Percentiles rank a stretch among this genome's conserved stretches.
phyloP scores from a whole-genome alignment of 2,113 vertebrate species.

The Oryzias javanicus region DNA sequence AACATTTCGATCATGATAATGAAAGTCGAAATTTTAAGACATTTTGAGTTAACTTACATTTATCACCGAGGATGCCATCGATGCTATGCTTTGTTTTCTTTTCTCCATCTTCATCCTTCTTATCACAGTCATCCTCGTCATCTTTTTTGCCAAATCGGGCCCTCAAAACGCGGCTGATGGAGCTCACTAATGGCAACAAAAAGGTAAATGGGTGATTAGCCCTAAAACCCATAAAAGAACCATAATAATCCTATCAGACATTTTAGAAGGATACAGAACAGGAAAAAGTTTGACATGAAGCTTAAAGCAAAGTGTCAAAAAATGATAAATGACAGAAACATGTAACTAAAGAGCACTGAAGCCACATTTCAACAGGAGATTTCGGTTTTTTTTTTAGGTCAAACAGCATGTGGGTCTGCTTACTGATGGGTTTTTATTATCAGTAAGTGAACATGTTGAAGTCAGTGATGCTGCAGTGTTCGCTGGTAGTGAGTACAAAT shows the following conservation, averaged over 20 bases:
- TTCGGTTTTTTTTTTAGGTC: constrained; percentile 35
- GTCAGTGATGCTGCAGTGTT: constrained; percentile 65
- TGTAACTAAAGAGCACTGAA: constrained; percentile 25
- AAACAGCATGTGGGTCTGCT: constrained; percentile 36
- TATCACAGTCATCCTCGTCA: constrained; percentile 93
- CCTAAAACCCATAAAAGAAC: constrained; percentile 67
- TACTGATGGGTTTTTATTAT: constrained; percentile 38
- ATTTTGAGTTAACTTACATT: constrained; percentile 86
- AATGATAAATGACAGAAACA: constrained; percentile 6
- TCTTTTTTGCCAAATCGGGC: constrained; percentile 99
- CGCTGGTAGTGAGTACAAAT: constrained; percentile 60
- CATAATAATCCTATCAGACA: constrained; percentile 67
- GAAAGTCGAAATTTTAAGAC: constrained; percentile 43
- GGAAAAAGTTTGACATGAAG: constrained; percentile 54
- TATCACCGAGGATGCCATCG: constrained; percentile 98
- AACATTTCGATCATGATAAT: constrained; percentile 56
- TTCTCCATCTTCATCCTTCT: constrained; percentile 98
- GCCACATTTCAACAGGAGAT: constrained; percentile 36
- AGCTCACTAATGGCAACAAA: constrained; percentile 91
- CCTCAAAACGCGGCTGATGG: constrained; percentile 99
- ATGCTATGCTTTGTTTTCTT: constrained; percentile 99
- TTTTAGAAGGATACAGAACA: constrained; percentile 48
- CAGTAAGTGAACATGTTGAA: constrained; percentile 54
- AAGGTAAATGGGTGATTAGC: constrained; percentile 72
- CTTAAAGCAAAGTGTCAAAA: constrained; percentile 12